Conservation (phyloP, 2,797 vertebrate genomes). For the Tarsius wallacei region DNA sequence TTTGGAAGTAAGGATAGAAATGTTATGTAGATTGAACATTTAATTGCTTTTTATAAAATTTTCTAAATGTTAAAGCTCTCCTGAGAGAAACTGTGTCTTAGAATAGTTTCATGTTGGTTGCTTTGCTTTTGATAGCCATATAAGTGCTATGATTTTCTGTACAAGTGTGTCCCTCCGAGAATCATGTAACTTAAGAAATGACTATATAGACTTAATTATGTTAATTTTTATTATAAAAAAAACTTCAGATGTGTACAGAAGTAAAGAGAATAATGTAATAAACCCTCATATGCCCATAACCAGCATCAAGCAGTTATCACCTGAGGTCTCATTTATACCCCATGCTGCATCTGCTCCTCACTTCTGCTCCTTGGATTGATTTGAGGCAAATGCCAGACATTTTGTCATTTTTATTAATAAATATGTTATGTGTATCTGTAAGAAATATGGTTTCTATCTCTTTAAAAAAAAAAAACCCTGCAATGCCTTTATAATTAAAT, state of each 20-base stretch:
- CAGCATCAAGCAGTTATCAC: background rate
- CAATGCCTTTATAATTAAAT: background rate
- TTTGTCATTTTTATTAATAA: conserved; percentile 35
- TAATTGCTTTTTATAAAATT: conserved; percentile 51
- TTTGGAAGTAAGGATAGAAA: conserved; percentile 18
- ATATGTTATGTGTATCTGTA: conserved; percentile 35
- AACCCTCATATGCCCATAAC: background rate
- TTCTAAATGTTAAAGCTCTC: conserved; percentile 19
- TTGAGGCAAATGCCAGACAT: conserved; percentile 22
- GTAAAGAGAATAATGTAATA: conserved; percentile 12
- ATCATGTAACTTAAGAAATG: background rate
- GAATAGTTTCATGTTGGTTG: conserved; percentile 4
- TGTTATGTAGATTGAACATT: background rate
- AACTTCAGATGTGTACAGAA: conserved; percentile 24
- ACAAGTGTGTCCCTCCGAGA: background rate
- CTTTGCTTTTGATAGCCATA: conserved; percentile 5
- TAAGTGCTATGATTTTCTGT: conserved; percentile 34
- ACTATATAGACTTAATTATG: conserved; percentile 24
- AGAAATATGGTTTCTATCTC: background rate
- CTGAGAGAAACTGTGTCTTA: conserved; percentile 45
- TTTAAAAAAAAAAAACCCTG: background rate
- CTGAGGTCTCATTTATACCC: background rate
- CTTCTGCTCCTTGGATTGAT: background rate
- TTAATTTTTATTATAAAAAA: conserved; percentile 40
- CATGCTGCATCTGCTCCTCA: background rate